Evolutionary conservation across 2,888 invertebrate genomes (phyloP), one percentile per base, ranked within the genome.

Genomic region (Sminthurides aquaticus): DNA sequence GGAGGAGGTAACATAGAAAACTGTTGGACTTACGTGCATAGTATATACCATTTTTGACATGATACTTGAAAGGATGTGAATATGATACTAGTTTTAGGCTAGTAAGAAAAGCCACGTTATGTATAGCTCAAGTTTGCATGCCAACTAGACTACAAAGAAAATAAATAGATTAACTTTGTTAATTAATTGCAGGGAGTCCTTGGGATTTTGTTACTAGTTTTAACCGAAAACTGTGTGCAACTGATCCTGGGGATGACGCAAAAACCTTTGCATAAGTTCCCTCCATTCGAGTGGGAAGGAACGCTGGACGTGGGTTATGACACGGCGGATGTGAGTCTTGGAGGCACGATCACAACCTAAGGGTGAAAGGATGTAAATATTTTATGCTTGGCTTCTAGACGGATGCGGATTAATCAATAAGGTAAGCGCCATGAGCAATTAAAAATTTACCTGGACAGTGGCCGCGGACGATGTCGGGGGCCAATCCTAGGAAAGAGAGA

Each of bases 281-380:
- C 84, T 82, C 88, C 88, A 89, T 78, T 89, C 88, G 75, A 86
- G 86, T 3, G 89, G 89, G 76, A 84, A 88, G 78, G 86, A 85
- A 74, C 86, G 81, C 76, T 89, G 88, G 62, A 89, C 86, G 79
- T 87, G 86, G 22, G 86, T 83, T 15, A 89, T 81, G 29, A 89
- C 88, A 77, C 85, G 85, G 77, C 87, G 86, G 74, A 89, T 87
- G 79, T 89, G 88, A 8, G 58, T 68, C 61, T 73, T 71, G 15
- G 73, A 69, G 18, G 70, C 70, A 55, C 72, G 67, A 22, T 73
- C 71, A 66, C 74, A 74, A 34, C 74, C 73, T 48, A 68, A 67
- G 15, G 5, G 5, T 34, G 43, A 49, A 69, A 69, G 24, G 84
- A 83, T 2, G 85, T 84, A 15, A 15, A n/a, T n/a, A n/a, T n/a